phyloP scores from a whole-genome alignment of 2,888 invertebrate species.

The Megaustenia siamemsis region DNA sequence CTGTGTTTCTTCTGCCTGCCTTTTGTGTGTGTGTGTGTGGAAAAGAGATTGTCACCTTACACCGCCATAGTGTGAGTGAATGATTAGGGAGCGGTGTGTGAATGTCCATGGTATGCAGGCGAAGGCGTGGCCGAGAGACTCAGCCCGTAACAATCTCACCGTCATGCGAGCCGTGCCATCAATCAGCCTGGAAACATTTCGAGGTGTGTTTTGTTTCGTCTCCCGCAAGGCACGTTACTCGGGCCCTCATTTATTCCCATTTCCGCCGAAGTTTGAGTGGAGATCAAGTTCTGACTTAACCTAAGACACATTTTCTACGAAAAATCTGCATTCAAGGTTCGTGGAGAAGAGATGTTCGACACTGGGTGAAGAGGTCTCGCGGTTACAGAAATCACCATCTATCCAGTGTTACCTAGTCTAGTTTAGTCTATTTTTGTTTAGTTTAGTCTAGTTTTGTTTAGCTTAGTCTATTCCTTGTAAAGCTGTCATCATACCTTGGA shows the following conservation, averaged over 20 bases:
- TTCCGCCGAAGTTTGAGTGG: not conserved
- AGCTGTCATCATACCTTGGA: too few species aligned
- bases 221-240: not conserved
- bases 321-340: too few species aligned
- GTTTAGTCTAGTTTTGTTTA: too few species aligned
- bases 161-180: constrained; percentile 14
- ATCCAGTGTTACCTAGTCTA: too few species aligned
- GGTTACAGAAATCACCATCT: too few species aligned
- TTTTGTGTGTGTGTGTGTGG: not conserved
- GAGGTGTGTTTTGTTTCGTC: not conserved
- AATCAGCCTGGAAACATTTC: constrained; percentile 19
- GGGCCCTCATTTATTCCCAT: not conserved
- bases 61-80: not conserved
- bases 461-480: too few species aligned
- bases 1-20: too few species aligned
- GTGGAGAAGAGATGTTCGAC: too few species aligned
- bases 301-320: too few species aligned
- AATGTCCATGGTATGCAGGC: constrained; percentile 19
- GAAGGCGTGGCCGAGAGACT: not conserved
- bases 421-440: too few species aligned
- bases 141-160: constrained; percentile 18
- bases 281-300: not conserved
- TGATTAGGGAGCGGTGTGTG: not conserved
- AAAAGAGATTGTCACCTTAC: not conserved
- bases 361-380: too few species aligned